Conservation (phyloP, 1,140 invertebrate species). For the Papilio helenus region DNA sequence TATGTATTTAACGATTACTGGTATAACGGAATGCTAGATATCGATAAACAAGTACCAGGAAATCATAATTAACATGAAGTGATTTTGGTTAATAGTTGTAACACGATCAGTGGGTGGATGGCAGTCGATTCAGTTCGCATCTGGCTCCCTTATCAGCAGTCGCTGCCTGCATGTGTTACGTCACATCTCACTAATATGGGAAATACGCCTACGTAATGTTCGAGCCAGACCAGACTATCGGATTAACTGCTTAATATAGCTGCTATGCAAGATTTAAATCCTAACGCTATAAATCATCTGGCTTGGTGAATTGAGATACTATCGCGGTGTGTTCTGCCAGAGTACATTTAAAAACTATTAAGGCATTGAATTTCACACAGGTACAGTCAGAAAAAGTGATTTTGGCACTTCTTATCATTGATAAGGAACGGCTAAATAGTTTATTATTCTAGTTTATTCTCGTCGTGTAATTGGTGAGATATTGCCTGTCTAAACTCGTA, state of each 20-base stretch:
- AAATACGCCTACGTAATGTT: conserved; percentile 17
- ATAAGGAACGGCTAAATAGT: too few species aligned
- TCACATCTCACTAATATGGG: conserved; percentile 10
- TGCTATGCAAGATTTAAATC: not conserved
- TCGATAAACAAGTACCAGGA: conserved; percentile 14
- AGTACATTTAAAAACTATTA: too few species aligned
- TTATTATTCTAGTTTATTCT: too few species aligned
- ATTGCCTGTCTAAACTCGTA: too few species aligned
- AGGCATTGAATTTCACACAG: too few species aligned
- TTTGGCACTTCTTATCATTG: too few species aligned
- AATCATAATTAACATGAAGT: conserved; percentile 26
- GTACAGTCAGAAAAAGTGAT: too few species aligned
- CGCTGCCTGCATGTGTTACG: conserved; percentile 41
- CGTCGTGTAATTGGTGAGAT: too few species aligned
- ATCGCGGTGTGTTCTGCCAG: too few species aligned
- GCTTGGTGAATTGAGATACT: too few species aligned
- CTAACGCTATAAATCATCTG: not conserved
- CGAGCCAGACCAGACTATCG: not conserved
- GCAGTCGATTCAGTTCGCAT: conserved; percentile 45
- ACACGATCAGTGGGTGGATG: conserved; percentile 68
- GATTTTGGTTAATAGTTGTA: conserved; percentile 47
- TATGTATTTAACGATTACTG: not conserved
- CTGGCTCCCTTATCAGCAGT: conserved; percentile 61
- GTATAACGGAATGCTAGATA: not conserved
- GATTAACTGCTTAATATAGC: not conserved